Evolutionary conservation across 2,113 vertebrate genomes (phyloP), one percentile per base, ranked within the genome.

Genomic region (Mormyrus lacerda): DNA sequence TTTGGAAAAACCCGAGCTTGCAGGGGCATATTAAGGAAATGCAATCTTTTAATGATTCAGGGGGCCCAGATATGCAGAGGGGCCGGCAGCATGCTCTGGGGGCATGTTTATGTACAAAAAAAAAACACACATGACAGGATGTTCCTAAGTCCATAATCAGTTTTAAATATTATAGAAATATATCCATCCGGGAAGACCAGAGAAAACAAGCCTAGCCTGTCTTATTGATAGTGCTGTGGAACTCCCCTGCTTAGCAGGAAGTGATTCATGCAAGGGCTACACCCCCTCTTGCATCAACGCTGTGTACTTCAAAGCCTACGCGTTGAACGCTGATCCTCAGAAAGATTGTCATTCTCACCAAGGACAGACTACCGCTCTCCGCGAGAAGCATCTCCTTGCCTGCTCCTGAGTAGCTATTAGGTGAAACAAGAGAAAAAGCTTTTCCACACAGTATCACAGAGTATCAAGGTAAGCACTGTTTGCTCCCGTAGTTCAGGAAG

Each of bases 191-290:
- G 82, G 45, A 85, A 85, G 1, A n/a, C 44, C 24, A 27, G 10
- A 45, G 45, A 27, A 15, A 47, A 48, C 44, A 0, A 50, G 83
- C 15, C 45, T 0, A 27, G 47, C 83, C 83, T 48, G 83, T 85
- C 44, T 5, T 50, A 85, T n/a, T 47, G 83, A n/a, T 0, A 47
- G 83, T 50, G 24, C 44, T 4, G 10, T 50, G 83, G 83, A 85
- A 85, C 24, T 85, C 24, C 83, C 83, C 83, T 85, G 19, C n/a
- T 50, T 27, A n/a, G 83, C 42, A 50, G 83, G 83, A 85, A 85
- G 83, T 47, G 83, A 47, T 1, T 1, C 83, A 50, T 27, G 50
- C 15, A 85, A 31, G 83, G 44, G 31, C 15, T n/a, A 39, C 35
- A 39, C 13, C 13, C 5, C 69, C 17, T 0, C 35, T 42, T 79